Base-by-base conservation (phyloP, 2,113 vertebrate genomes). In the Pelodiscus sinensis region DNA sequence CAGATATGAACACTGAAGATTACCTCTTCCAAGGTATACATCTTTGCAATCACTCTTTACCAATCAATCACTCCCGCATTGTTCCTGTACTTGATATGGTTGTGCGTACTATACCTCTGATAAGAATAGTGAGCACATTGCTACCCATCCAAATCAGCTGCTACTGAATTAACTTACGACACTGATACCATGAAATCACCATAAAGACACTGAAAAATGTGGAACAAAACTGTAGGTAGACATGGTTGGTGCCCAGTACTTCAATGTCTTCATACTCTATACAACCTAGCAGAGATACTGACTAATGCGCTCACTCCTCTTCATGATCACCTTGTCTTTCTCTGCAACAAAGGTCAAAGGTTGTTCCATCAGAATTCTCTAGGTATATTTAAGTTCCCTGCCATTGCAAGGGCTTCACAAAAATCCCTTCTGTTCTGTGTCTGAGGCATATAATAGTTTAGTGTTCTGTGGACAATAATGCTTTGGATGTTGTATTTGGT, bases 1-100 rank as follows among this genome's bases (percentile, higher is more conserved):
- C 99, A 3, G 99, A 99, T 97, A 99, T 99, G 99, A 99, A 99
- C 98, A 99, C 99, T 4, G 99, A 99, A 97, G 99, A 99, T 97
- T 99, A 99, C 98, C 99, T 99, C 93, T 99, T 99, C 97, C 99
- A 99, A 98, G 99, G 99, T 99, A 54, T n/a, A n/a, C 16, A 54
- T 29, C 16, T 14, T 54, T 0, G 0, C 31, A 55, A 10, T 51
- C 27, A 31, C 29, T 75, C 25, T 24, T 52, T 77, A 25, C 6
- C 24, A 50, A 25, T 38, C 51, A 68, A 29, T 29, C 25, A 5
- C 2, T 31, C 27, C 14, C 19, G n/a, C 15, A 10, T 16, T 82
- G 38, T 12, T 50, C 9, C 55, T 54, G 1, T 7, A 57, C 55
- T 73, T 51, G 9, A 52, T 54, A 4, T 19, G 21, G 51, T 2